Percentiles rank a stretch among this genome's conserved stretches.
phyloP scores from a whole-genome alignment of 2,888 invertebrate genomes.

The Druceiella hillmani region DNA sequence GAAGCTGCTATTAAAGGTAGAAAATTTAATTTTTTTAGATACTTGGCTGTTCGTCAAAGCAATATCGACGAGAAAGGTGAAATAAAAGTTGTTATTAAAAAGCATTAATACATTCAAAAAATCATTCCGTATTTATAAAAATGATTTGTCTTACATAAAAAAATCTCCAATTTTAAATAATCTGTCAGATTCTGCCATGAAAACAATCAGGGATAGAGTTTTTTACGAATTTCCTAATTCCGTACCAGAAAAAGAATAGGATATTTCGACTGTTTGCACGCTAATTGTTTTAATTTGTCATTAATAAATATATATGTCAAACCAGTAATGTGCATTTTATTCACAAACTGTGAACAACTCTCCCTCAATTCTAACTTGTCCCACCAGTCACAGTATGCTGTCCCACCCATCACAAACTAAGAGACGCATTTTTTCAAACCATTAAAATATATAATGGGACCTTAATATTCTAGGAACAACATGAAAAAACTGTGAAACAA shows the following conservation, averaged over 20 bases:
- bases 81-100: too few species aligned
- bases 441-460: slow-evolving; percentile 3
- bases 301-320: background rate
- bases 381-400: slow-evolving; percentile 2
- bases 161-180: too few species aligned
- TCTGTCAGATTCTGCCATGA: too few species aligned
- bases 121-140: too few species aligned
- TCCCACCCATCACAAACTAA: slow-evolving; percentile 2
- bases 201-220: too few species aligned
- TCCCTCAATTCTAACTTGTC: background rate
- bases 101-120: too few species aligned
- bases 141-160: too few species aligned
- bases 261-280: background rate
- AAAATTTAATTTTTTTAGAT: background rate
- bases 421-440: background rate
- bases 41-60: slow-evolving; percentile 1
- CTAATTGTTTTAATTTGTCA: background rate
- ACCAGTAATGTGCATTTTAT: slow-evolving; percentile 1
- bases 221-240: slow-evolving; percentile 2
- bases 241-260: background rate
- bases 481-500: slow-evolving; percentile 1
- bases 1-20: background rate
- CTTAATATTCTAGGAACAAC: slow-evolving; percentile 3
- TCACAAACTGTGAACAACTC: background rate
- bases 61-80: too few species aligned